Evolutionary conservation across 1,140 invertebrate genomes (phyloP).

Genomic region (Antheraea mylitta): DNA sequence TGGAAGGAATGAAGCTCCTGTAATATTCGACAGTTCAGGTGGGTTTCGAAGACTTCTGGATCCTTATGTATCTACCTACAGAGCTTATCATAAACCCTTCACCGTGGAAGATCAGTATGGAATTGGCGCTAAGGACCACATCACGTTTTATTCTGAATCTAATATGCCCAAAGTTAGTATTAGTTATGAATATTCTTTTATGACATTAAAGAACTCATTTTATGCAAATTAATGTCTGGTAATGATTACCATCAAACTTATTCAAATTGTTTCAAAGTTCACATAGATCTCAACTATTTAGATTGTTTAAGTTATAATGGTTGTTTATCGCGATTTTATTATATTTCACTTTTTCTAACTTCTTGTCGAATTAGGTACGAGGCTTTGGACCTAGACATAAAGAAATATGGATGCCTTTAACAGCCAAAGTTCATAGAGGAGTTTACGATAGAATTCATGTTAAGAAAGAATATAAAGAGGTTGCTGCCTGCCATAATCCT

Average conservation of each 20-base stretch:
- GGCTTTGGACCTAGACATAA: conserved; percentile 65
- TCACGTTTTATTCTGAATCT: conserved; percentile 66
- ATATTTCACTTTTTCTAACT: background rate
- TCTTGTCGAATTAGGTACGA: conserved; percentile 36
- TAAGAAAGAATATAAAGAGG: conserved; percentile 65
- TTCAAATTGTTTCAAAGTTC: too few relatives aligned
- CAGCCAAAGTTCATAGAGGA: conserved; percentile 45
- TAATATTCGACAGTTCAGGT: conserved; percentile 43
- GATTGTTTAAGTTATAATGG: background rate
- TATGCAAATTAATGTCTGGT: too few relatives aligned
- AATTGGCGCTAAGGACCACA: conserved; percentile 65
- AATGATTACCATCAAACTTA: too few relatives aligned
- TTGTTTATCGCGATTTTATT: too few relatives aligned
- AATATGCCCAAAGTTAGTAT: conserved; percentile 51
- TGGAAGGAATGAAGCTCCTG: conserved; percentile 58
- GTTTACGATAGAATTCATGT: conserved; percentile 65
- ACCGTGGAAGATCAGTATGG: conserved; percentile 61
- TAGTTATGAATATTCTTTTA: background rate
- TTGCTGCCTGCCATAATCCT: conserved; percentile 63
- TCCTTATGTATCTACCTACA: conserved; percentile 62
- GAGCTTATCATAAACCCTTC: conserved; percentile 50
- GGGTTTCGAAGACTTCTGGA: conserved; percentile 55
- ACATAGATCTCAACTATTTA: background rate
- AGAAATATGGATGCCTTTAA: conserved; percentile 68
- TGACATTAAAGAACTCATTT: too few relatives aligned